These are phyloP conservation scores for Toxonevra muliebris DNA, from an alignment of 2,888 invertebrate species.

Conservation along the genomic window DNA sequence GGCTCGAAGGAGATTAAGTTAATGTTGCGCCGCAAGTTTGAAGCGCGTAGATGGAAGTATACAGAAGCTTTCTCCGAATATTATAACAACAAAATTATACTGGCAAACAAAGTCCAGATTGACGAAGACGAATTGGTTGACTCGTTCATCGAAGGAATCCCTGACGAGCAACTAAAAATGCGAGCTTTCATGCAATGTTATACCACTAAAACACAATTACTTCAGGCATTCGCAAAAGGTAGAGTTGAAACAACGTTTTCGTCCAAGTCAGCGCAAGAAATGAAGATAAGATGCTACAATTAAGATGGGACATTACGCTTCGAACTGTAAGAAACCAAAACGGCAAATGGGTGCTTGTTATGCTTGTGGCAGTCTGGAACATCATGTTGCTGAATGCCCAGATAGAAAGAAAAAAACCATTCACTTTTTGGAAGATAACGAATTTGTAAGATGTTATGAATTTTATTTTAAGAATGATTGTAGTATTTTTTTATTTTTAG, in stretches of 20 bases:
- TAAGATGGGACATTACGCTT: conserved; percentile 35
- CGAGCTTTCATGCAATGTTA: conserved; percentile 16
- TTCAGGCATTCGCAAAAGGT: conserved; percentile 7
- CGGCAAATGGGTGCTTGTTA: conserved; percentile 32
- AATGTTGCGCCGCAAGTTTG: conserved; percentile 29
- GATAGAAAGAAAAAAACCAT: conserved; percentile 13
- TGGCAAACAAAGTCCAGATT: conserved; percentile 11
- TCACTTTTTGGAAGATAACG: conserved; percentile 3
- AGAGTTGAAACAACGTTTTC: neutral
- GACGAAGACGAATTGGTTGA: conserved; percentile 20
- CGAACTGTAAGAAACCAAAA: conserved; percentile 31
- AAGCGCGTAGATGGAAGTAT: conserved; percentile 31
- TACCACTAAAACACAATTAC: conserved; percentile 6
- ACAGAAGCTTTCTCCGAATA: conserved; percentile 20
- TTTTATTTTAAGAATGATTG: neutral
- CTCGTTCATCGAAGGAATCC: conserved; percentile 8
- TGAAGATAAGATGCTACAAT: conserved; percentile 28
- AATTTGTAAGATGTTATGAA: conserved; percentile 4
- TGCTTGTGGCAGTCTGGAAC: conserved; percentile 30
- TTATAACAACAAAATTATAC: conserved; percentile 1
- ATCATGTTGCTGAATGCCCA: conserved; percentile 26
- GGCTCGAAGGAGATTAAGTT: conserved; percentile 19
- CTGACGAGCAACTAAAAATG: conserved; percentile 1
- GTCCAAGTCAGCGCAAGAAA: no score
- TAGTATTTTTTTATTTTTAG: neutral